Evolutionary conservation across 2,113 vertebrate genomes (phyloP), one percentile per base, ranked within the genome.

Genomic region (Etheostoma spectabile): DNA sequence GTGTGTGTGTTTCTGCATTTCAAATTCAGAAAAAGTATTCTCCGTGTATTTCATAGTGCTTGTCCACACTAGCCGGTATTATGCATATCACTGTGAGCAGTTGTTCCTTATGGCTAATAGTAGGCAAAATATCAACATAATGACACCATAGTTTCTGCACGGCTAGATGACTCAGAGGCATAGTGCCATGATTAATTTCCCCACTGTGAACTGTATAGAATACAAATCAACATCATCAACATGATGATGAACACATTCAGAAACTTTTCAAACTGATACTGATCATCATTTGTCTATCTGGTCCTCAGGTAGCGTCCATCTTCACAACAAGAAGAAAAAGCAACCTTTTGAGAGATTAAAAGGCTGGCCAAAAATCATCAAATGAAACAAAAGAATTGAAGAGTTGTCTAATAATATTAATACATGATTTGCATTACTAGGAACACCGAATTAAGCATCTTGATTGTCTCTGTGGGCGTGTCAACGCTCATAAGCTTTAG

Each of bases 111-210:
- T 90, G 86, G 92, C 91, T 91, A 90, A 88, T 88, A 88, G 86
- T 79, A 89, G 87, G 87, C 81, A 86, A 92, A 89, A 89, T 88
- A 91, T 93, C 89, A 92, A 80, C 85, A 89, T 93, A 94, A 92
- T 92, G 91, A 92, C 88, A 84, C 77, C 77, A 86, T 72, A 85
- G 86, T 91, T 89, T 89, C 86, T 88, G 89, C 88, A 83, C 68
- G 81, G 80, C 80, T 79, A 74, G 88, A 90, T 90, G 86, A 90
- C 91, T 91, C 89, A 86, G 38, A 92, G 90, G 90, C 92, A 91
- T 78, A 75, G 72, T 45, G 67, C 8, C 70, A 87, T 89, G 86
- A 93, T 88, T 89, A 77, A 89, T 90, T 90, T 89, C 89, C 86
- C 79, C 33, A 30, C 82, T 16, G 73, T 83, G 79, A 76, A 60